Evolutionary conservation across 2,113 vertebrate species (phyloP).

Genomic region (Phrynosoma blainvillii): DNA sequence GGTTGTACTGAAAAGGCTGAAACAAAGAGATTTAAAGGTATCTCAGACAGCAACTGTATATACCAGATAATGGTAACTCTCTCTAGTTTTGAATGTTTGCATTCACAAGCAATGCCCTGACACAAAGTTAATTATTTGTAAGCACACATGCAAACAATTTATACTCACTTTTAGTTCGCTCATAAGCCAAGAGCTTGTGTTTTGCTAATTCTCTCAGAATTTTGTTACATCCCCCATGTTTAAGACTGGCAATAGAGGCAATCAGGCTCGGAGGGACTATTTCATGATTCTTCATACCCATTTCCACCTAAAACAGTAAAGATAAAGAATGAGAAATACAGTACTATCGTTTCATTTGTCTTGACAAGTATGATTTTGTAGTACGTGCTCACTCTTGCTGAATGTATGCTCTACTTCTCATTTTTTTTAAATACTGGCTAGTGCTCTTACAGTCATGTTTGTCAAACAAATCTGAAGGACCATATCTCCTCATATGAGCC

Average conservation of each 20-base stretch:
- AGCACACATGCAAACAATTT: background rate
- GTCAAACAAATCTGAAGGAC: background rate
- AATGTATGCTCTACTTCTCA: background rate
- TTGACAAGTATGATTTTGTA: background rate
- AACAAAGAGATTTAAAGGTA: no score
- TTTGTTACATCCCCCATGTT: conserved; percentile 96
- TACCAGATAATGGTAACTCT: background rate
- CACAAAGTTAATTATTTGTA: background rate
- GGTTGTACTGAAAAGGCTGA: no score
- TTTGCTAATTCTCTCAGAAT: conserved; percentile 90
- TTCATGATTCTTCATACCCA: conserved; percentile 99
- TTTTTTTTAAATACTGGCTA: background rate
- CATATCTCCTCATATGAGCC: no score
- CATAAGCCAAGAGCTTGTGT: conserved; percentile 91
- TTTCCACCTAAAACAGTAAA: conserved; percentile 89
- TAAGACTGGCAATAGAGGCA: conserved; percentile 94
- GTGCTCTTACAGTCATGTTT: background rate
- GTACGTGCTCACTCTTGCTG: background rate
- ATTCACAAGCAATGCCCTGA: background rate
- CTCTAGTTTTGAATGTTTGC: background rate
- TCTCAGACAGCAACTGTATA: no score
- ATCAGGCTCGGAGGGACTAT: conserved; percentile 92
- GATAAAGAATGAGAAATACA: background rate
- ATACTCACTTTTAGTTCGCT: conserved; percentile 89
- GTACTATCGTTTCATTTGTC: background rate